phyloP scores from a whole-genome alignment of 2,888 invertebrate genomes.

The Falcaria lacertinaria region DNA sequence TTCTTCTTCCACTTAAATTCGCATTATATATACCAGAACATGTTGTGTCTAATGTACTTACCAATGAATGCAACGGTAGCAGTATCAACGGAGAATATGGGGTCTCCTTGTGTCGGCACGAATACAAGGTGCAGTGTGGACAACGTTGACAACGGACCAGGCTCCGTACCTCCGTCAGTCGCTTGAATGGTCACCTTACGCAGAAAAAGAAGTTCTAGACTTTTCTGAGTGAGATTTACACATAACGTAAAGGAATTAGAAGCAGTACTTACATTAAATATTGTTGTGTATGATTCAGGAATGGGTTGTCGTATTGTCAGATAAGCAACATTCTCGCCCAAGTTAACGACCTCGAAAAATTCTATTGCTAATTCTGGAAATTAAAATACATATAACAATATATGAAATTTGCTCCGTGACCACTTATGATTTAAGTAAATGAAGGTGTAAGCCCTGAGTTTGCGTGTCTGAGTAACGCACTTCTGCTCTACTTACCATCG shows the following conservation, averaged over 20 bases:
- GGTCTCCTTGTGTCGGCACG: conserved; percentile 68
- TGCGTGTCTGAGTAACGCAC: background rate
- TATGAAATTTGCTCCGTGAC: too few relatives aligned
- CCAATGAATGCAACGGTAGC: conserved; percentile 54
- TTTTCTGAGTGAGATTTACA: background rate
- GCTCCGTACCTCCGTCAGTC: conserved; percentile 68
- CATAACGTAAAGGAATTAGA: background rate
- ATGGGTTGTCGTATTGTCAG: conserved; percentile 45
- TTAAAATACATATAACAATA: background rate
- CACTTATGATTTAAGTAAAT: too few relatives aligned
- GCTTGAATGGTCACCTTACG: conserved; percentile 67
- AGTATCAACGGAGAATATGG: conserved; percentile 44
- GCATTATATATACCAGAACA: background rate
- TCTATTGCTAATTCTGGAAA: conserved; percentile 43
- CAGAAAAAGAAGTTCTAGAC: background rate
- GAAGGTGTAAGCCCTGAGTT: too few relatives aligned
- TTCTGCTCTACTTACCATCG: conserved; percentile 39
- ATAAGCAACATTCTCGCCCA: conserved; percentile 48
- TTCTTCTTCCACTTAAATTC: too few relatives aligned
- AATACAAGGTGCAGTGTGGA: conserved; percentile 55
- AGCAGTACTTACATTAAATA: conserved; percentile 57
- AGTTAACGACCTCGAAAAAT: conserved; percentile 53
- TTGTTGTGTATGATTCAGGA: conserved; percentile 40
- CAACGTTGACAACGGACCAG: conserved; percentile 33
- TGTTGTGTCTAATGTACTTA: too few relatives aligned